Evolutionary conservation across 1,140 invertebrate species (phyloP).

Genomic region (Dreissena polymorpha): DNA sequence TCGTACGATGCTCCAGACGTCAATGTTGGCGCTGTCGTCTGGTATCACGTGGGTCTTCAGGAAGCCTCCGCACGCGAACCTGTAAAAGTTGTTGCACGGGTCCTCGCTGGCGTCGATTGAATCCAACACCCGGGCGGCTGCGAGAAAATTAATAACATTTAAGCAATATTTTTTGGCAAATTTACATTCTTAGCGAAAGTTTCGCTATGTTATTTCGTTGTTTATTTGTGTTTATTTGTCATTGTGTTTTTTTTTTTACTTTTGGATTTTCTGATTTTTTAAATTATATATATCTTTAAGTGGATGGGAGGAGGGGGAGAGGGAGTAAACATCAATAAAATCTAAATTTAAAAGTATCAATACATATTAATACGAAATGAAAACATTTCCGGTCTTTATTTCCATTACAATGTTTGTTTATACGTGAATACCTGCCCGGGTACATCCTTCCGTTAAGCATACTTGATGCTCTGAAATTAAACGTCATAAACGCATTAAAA

Average conservation of each 20-base stretch:
- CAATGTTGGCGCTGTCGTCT: conserved; percentile 91
- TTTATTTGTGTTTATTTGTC: background rate
- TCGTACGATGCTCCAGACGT: conserved; percentile 92
- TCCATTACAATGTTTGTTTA: no score
- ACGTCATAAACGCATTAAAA: background rate
- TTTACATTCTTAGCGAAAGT: background rate
- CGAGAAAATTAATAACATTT: background rate
- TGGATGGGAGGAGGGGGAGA: background rate
- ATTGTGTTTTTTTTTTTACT: background rate
- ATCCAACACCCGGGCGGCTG: conserved; percentile 90
- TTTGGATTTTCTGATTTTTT: background rate
- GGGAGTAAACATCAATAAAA: background rate
- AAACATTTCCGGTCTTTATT: no score
- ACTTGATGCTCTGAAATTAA: background rate
- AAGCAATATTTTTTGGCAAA: background rate
- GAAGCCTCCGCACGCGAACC: conserved; percentile 93
- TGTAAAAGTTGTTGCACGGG: conserved; percentile 93
- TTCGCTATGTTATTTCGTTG: background rate
- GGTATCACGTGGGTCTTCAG: conserved; percentile 93
- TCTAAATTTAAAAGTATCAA: background rate
- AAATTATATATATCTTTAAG: background rate
- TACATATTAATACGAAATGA: background rate
- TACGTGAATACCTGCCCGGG: conserved; percentile 23
- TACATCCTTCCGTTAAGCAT: conserved; percentile 32
- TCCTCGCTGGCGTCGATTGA: conserved; percentile 90